Conservation (phyloP, 2,888 invertebrate species). For the Idaea dimidiata region DNA sequence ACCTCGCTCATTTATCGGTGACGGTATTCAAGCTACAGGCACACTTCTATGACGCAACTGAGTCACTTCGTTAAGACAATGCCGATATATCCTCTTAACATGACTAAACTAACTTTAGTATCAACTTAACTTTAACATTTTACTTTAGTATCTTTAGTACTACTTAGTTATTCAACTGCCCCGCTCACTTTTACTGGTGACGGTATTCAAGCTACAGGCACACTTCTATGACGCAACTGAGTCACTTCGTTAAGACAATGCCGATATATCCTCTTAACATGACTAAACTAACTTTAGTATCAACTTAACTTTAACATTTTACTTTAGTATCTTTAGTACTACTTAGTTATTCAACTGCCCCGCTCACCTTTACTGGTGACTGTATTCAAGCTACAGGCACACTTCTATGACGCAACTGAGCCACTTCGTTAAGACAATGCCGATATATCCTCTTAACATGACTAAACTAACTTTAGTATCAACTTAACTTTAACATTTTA, state of each 20-base stretch:
- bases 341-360: constrained; percentile 34
- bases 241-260: too few relatives aligned
- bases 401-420: background rate
- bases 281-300: too few relatives aligned
- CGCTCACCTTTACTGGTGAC: constrained; percentile 31
- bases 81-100: constrained; percentile 20
- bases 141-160: too few relatives aligned
- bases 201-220: background rate
- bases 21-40: constrained; percentile 1
- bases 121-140: too few relatives aligned
- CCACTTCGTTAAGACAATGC: too few relatives aligned
- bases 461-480: too few relatives aligned
- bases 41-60: background rate
- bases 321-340: too few relatives aligned
- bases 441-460: too few relatives aligned
- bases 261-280: constrained; percentile 11
- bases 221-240: background rate
- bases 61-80: background rate
- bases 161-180: constrained; percentile 34
- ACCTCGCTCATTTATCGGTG: constrained; percentile 31
- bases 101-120: constrained; percentile 30
- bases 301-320: too few relatives aligned
- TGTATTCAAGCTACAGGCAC: background rate
- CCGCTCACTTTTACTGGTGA: constrained; percentile 31
- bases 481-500: too few relatives aligned